Evolutionary conservation across 1,140 invertebrate species (phyloP).

Genomic region (Drosophila nebulosa): DNA sequence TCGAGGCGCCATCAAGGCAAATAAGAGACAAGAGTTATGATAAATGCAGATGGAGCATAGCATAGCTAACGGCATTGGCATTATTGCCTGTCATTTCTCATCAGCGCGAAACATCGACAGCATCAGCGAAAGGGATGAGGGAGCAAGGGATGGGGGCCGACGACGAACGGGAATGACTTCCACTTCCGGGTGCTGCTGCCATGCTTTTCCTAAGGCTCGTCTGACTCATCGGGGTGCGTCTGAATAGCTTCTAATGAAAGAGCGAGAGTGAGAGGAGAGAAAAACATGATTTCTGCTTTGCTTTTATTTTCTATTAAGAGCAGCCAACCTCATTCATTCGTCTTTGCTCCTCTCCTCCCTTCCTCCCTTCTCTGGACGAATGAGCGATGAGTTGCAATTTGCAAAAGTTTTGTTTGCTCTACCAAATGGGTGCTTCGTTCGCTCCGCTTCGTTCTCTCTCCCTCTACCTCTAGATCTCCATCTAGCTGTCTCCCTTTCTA

Average conservation of each 20-base stretch:
- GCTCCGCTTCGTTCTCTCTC: neutral
- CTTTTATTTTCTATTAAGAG: conserved; percentile 74
- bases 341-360: neutral
- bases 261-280: conserved; percentile 3
- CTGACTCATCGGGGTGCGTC: conserved; percentile 15
- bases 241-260: conserved; percentile 73
- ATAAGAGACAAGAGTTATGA: conserved; percentile 74
- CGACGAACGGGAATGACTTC: conserved; percentile 40
- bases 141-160: neutral
- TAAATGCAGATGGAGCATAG: conserved; percentile 77
- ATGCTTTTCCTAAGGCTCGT: conserved; percentile 22
- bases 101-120: conserved; percentile 43
- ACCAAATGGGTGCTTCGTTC: conserved; percentile 17
- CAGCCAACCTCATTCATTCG: neutral
- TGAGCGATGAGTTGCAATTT: conserved; percentile 74
- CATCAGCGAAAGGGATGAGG: neutral
- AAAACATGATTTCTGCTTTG: conserved; percentile 68
- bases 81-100: conserved; percentile 79
- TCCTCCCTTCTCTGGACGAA: neutral
- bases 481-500: neutral
- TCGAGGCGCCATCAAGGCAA: conserved; percentile 57
- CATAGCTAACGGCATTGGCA: conserved; percentile 39
- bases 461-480: neutral
- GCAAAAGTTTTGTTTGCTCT: conserved; percentile 70
- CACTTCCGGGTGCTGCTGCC: conserved; percentile 71